Evolutionary conservation across 2,113 vertebrate species (phyloP).

Genomic region (Eonycteris spelaea): DNA sequence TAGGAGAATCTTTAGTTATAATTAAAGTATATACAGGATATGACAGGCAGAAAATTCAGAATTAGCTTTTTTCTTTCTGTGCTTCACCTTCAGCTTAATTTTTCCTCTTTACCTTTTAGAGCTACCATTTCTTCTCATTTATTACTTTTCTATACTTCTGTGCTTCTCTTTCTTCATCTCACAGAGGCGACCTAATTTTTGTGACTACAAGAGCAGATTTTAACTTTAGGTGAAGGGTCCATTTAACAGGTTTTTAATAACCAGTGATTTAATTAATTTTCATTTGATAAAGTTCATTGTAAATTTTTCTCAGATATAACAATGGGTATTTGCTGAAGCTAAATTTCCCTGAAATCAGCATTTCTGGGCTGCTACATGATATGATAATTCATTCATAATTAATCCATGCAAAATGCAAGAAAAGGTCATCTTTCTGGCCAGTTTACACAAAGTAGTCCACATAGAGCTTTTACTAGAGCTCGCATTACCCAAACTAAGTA

Average conservation of each 20-base stretch:
- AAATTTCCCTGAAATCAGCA: not conserved
- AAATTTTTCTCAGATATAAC: not conserved
- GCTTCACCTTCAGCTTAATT: not conserved
- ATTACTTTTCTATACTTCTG: not conserved
- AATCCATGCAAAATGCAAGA: not conserved
- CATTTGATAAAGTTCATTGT: not conserved
- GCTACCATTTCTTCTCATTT: not conserved
- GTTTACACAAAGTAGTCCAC: not conserved
- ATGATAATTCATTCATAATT: not conserved
- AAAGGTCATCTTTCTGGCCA: not conserved
- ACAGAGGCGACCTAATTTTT: not conserved
- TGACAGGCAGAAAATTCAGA: not conserved
- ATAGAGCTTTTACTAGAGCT: not conserved
- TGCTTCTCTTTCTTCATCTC: not conserved
- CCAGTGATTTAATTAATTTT: not conserved
- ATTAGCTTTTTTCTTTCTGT: not conserved
- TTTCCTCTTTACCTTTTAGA: not conserved
- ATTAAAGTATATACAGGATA: not conserved
- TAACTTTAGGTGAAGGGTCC: not conserved
- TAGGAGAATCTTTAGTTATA: not conserved
- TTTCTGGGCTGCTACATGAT: not conserved
- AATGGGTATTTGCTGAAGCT: not conserved
- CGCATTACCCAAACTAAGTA: not conserved
- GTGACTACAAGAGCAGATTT: not conserved
- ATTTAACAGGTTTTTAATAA: not conserved